Base-by-base conservation (phyloP, 2,888 invertebrate species). In the Epinotia bilunana region DNA sequence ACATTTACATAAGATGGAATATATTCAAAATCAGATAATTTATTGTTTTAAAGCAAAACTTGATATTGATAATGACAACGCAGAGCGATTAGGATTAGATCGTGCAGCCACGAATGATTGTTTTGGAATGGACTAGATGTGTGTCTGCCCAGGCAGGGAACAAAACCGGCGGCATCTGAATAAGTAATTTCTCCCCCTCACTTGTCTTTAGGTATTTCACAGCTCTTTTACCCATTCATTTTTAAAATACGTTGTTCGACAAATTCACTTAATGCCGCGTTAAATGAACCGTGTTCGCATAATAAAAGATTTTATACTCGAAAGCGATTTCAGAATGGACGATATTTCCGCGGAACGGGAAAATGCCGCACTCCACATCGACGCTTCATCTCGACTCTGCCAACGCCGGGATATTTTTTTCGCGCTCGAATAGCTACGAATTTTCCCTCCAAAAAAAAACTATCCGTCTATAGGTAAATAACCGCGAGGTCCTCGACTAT, bases 231-330 rank as follows among this genome's bases (percentile, higher is more conserved):
- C 89, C 88, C 88, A 86, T 91, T 90, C 90, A 88, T 90, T 91
- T 85, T 92, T 88, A 88, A 90, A 92, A 91, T 89, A 92, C 90
- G 90, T 88, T 91, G 92, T 92, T 91, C 91, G 89, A 92, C 92
- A 92, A 92, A 93, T 92, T 92, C 92, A 92, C 92, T 93, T 92
- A 92, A 92, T 91, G 91, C 90, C 85, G 89, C 88, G 91, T 91
- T 93, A 91, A 93, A 93, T 92, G 93, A 93, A 93, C 92, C 90
- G 91, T 93, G 87, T 85, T 91, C 88, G 89, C 89, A 91, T 92
- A 92, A 92, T 91, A 93, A 93, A 93, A 92, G 93, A 93, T 91
- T 92, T 91, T 92, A 89, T 90, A 91, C 89, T 90, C 85, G 88
- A 90, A 91, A 91, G 85, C 90, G 91, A 91, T 93, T 92, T 89